Base-by-base conservation (phyloP, 2,797 vertebrate species). In the Rhinella marina region DNA sequence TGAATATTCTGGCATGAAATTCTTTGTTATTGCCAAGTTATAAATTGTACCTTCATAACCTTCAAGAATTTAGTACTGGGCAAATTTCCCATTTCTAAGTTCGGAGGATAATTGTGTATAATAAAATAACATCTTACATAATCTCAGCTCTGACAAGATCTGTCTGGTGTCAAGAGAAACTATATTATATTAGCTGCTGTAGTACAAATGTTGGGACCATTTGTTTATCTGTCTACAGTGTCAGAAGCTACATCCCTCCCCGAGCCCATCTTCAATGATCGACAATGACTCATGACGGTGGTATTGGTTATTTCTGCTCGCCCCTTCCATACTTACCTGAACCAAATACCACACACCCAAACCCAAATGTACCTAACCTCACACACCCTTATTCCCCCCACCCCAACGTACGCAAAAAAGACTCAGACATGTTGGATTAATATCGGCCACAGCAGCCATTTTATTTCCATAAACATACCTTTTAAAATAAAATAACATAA, bases 71-170 rank as follows among this genome's bases (percentile, higher is more conserved):
- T 16, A 17, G 54, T 14, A 17, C 77, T 16, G 48, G 77, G 50
- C 77, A 59, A 9, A 13, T 52, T 77, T 54, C 48, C 75, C 12
- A 77, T 11, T 50, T 23, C 2, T 77, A 54, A 56, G 7, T 16
- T 78, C 52, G n/a, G 52, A 78, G 77, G n/a, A 79, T 57, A 27
- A 59, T 59, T 61, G 29, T 59, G 54, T 80, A 72, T 72, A 29
- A 80, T 59, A 14, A 80, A 80, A 80, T 80, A 80, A 80, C 77
- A 61, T 80, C n/a, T 80, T 80, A 59, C 56, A 80, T 80, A 57
- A 80, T 80, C 50, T 59, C 17, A 29, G 25, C 10, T 80, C n/a
- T 78, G 41, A 50, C 12, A 2, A 77, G 41, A 77, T 21, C 50
- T 50, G 7, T 72, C 68, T 72, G 29, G 29, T 32, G 68, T 41